Evolutionary conservation across 2,113 vertebrate genomes (phyloP).

Genomic region (Limnothrissa miodon): DNA sequence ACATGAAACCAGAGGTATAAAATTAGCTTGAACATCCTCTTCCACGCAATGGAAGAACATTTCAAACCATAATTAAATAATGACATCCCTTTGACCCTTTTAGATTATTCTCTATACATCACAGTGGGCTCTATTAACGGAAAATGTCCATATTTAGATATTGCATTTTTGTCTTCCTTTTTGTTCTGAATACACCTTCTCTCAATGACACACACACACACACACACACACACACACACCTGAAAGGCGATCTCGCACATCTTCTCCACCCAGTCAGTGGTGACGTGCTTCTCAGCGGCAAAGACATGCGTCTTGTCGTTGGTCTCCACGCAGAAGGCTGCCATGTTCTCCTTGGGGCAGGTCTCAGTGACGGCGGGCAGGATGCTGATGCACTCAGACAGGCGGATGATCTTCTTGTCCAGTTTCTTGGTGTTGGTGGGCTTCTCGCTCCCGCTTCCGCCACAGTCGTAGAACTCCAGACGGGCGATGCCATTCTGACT

Average conservation of each 20-base stretch:
- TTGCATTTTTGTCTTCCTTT: not conserved
- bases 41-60: not conserved
- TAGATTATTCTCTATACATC: not conserved
- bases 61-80: not conserved
- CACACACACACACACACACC: conserved; percentile 64
- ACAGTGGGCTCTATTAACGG: not conserved
- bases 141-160: not conserved
- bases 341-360: conserved; percentile 84
- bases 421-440: conserved; percentile 74
- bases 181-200: not conserved
- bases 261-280: conserved; percentile 85
- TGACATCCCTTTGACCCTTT: not conserved
- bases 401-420: conserved; percentile 89
- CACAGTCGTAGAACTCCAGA: conserved; percentile 89
- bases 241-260: conserved; percentile 91
- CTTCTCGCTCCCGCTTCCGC: conserved; percentile 74
- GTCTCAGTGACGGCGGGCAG: conserved; percentile 75
- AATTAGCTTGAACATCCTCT: not conserved
- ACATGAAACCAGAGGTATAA: not conserved
- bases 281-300: conserved; percentile 75
- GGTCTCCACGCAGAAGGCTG: conserved; percentile 88
- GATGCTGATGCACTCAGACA: conserved; percentile 92
- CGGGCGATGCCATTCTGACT: conserved; percentile 92
- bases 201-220: not conserved
- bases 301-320: conserved; percentile 86